phyloP scores from a whole-genome alignment of 2,113 vertebrate genomes.

The Erpornis zantholeuca region DNA sequence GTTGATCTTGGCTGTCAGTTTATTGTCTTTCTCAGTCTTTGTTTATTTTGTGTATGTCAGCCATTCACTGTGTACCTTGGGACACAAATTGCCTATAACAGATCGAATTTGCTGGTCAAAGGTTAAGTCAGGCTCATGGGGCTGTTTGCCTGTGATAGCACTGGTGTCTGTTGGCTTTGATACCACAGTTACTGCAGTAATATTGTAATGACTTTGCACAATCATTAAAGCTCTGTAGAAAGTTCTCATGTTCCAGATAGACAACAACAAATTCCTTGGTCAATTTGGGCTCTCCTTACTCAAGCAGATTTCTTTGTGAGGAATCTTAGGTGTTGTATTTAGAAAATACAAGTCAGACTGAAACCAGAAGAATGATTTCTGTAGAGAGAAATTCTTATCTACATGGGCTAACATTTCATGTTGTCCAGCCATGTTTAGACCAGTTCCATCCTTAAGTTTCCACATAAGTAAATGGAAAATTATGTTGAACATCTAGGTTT shows the following conservation, averaged over 20 bases:
- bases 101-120: slow-evolving; percentile 26
- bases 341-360: not conserved
- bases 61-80: not conserved
- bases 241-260: not conserved
- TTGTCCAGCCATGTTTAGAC: not conserved
- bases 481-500: not conserved
- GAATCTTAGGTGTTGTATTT: not conserved
- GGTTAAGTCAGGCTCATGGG: slow-evolving; percentile 2
- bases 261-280: not conserved
- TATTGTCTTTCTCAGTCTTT: slow-evolving; percentile 50
- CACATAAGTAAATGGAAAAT: not conserved
- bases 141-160: not conserved
- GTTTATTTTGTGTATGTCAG: slow-evolving; percentile 24
- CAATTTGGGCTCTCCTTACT: not conserved
- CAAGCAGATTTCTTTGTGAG: not conserved
- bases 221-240: not conserved
- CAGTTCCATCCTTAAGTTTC: not conserved
- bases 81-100: slow-evolving; percentile 1
- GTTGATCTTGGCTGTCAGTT: slow-evolving; percentile 41
- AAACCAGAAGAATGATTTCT: not conserved
- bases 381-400: not conserved
- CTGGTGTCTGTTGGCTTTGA: not conserved
- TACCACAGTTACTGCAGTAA: not conserved
- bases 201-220: not conserved
- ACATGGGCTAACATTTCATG: not conserved